A percentile compares a stretch with the other conserved stretches of the same genome.
These are phyloP conservation scores for Trichomalopsis sarcophagae DNA, from an alignment of 1,140 invertebrate species.

Conservation along the genomic window DNA sequence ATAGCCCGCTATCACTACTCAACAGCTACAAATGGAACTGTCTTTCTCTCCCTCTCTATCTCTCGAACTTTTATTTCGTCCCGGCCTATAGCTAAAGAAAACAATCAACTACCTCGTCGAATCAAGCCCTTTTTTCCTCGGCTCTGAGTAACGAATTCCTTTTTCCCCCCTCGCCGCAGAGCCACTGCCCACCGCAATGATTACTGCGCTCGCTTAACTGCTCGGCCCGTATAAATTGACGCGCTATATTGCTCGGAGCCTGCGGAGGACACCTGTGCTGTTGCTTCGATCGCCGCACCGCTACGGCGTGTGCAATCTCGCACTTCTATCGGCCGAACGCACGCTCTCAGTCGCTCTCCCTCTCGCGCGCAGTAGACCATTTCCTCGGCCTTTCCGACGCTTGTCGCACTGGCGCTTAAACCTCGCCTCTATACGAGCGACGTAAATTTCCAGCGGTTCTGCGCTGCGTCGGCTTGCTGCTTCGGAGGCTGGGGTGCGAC, in stretches of 20 bases:
- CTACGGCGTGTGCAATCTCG: neutral
- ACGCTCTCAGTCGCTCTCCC: neutral
- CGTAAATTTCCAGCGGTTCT: slow-evolving; percentile 5
- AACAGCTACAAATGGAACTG: too few relatives aligned
- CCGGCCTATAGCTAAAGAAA: neutral
- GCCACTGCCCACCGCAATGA: neutral
- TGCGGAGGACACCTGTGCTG: slow-evolving; percentile 42
- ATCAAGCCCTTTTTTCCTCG: too few relatives aligned
- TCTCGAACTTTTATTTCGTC: neutral
- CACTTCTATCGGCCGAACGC: neutral
- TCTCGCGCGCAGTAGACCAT: neutral
- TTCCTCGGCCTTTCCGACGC: neutral
- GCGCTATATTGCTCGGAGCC: slow-evolving; percentile 29
- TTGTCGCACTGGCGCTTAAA: neutral
- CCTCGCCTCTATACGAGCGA: neutral
- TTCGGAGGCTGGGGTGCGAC: neutral
- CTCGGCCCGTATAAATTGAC: slow-evolving; percentile 23
- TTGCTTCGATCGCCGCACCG: neutral
- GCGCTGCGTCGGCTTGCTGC: neutral
- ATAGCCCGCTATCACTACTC: neutral
- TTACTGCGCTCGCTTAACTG: slow-evolving; percentile 4
- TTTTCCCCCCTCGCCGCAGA: neutral
- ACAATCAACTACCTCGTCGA: neutral
- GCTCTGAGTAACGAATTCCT: neutral
- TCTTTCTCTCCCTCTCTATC: too few relatives aligned